Evolutionary conservation across 1,140 invertebrate genomes (phyloP), one percentile per base, ranked within the genome.

Genomic region (Eriocheir sinensis): DNA sequence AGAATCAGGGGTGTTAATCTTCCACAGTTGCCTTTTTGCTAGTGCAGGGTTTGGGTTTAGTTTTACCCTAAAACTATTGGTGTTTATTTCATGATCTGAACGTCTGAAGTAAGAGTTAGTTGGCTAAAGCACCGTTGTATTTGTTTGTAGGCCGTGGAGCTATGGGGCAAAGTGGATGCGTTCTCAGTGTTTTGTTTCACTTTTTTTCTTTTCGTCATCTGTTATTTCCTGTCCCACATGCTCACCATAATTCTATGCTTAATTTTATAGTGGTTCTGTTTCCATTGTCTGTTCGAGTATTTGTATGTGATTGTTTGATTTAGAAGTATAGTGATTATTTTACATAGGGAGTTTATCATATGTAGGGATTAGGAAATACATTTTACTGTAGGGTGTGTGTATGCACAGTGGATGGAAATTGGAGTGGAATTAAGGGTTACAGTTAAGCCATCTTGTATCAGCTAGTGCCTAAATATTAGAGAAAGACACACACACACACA

Each of bases 241-340:
- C 60, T 72, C 60, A 72, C n/a, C 27, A n/a, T 72, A 72, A n/a
- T 27, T 72, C n/a, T 72, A n/a, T 72, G 60, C 60, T n/a, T 72
- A 53, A 2, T 72, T 21, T n/a, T 72, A 72, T 9, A 48, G 15
- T 48, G 15, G 60, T 72, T 72, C 12, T 2, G 21, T 72, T 72
- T 72, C 60, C n/a, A n/a, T 21, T 72, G 17, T 72, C n/a, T 72
- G 60, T 72, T 72, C 6, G 60, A n/a, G 60, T 72, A 27, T 72
- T 72, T 72, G 60, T 72, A 72, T 72, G 60, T n/a, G 60, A 72
- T 72, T 72, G 60, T 72, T 72, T 72, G 60, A 72, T n/a, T 72
- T n/a, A n/a, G 60, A 21, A n/a, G 12, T 72, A 21, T 72, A n/a
- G 6, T 53, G 12, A 53, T 53, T 17, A 21, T 53, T 53, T 53